Evolutionary conservation across 2,888 invertebrate species (phyloP), one percentile per base, ranked within the genome.

Genomic region (Iphiclides podalirius): DNA sequence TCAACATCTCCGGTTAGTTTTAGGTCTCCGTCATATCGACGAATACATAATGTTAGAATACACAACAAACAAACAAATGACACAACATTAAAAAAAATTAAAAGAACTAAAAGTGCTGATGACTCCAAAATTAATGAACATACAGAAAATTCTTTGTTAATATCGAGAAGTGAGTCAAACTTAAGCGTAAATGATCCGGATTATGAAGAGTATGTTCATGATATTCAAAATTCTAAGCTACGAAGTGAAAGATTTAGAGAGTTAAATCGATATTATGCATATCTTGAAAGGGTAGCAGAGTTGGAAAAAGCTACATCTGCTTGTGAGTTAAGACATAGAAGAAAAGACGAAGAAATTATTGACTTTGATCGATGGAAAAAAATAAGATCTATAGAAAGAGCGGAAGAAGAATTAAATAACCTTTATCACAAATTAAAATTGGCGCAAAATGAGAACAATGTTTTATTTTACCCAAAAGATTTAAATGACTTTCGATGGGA

Each of bases 291-390:
- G 62, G 93, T 97, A 40, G 94, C 94, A 0, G 93, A 96, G 64
- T 75, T 97, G 48, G 96, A 97, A 79, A 91, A 92, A 58, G 92
- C 93, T 0, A 94, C 95, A 3, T 94, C 94, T 0, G 90, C 89
- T 0, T 89, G 89, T 36, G 93, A 94, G 63, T 84, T 95, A 40
- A 91, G 93, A 41, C 94, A 94, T 1, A 89, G 95, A 60, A 90
- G 92, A 59, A 92, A 90, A 73, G 94, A 94, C 65, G 93, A 94
- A 62, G 95, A 95, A 72, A 93, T 95, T 7, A 93, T 96, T 53
- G 96, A 96, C 79, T 96, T 94, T 70, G 96, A 96, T 58, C 91
- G 95, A 49, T 96, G 96, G 96, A 94, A 93, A 70, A 93, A 93
- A 75, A 91, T 96, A 14, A 90, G 96, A 45, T 90, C 91, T 4